A percentile compares a stretch with the other conserved stretches of the same genome.
phyloP scores from a whole-genome alignment of 37 sponge, comb jelly and placozoan genomes.

The Haliclona indistincta region DNA sequence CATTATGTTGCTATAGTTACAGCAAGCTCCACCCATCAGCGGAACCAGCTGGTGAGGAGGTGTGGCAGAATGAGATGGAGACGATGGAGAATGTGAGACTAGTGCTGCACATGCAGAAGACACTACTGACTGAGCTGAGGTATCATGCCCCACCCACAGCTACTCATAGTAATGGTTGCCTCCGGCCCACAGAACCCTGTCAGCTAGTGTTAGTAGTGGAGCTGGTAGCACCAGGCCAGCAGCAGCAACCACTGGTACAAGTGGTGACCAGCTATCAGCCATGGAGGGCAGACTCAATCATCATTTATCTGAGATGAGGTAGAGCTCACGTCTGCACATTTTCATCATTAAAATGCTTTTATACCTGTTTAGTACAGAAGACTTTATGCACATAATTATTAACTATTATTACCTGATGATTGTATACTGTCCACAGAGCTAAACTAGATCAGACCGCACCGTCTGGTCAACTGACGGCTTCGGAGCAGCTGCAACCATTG shows the following conservation, averaged over 20 bases:
- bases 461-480: conserved; percentile 6
- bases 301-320: conserved; percentile 3
- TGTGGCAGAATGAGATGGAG: conserved; percentile 47
- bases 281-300: neutral
- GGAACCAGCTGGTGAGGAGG: conserved; percentile 5
- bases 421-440: neutral
- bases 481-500: conserved; percentile 60
- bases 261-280: neutral
- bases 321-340: neutral
- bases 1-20: too few species aligned
- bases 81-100: conserved; percentile 38
- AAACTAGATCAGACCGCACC: conserved; percentile 10
- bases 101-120: conserved; percentile 37
- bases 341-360: neutral
- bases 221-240: neutral
- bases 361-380: neutral
- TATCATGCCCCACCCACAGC: neutral
- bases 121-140: conserved; percentile 37
- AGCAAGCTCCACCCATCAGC: too few species aligned
- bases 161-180: neutral
- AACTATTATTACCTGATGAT: too few species aligned
- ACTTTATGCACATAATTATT: too few species aligned
- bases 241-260: neutral
- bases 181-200: neutral
- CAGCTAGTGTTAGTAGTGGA: neutral